Evolutionary conservation across 2,113 vertebrate species (phyloP).

Genomic region (Heloderma charlesbogerti): DNA sequence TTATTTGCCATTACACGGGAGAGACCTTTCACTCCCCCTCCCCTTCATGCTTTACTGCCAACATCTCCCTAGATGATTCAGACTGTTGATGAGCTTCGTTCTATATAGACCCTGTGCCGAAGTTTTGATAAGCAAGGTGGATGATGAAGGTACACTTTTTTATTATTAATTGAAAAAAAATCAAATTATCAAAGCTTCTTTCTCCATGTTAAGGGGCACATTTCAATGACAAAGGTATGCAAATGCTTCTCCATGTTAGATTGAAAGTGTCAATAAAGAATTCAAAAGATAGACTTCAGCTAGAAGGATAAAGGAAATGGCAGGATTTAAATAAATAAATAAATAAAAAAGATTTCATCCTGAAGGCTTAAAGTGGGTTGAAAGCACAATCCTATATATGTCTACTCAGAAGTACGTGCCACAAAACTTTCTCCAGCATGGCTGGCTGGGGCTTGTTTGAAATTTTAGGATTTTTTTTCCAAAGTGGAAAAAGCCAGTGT

Average conservation of each 20-base stretch:
- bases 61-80: constrained; percentile 23
- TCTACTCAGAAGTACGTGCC: too few relatives aligned
- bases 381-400: too few relatives aligned
- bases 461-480: too few relatives aligned
- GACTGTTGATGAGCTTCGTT: constrained; percentile 23
- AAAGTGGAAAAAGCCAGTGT: too few relatives aligned
- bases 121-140: background rate
- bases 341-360: too few relatives aligned
- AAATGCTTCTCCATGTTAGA: constrained; percentile 10
- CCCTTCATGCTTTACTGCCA: background rate
- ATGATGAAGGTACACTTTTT: background rate
- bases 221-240: background rate
- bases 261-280: constrained; percentile 5
- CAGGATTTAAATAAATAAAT: too few relatives aligned
- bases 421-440: too few relatives aligned
- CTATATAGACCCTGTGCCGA: background rate
- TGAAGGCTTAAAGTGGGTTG: background rate
- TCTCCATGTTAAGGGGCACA: constrained; percentile 21
- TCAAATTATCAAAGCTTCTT: background rate
- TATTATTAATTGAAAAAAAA: background rate
- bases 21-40: background rate
- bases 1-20: constrained; percentile 53
- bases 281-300: background rate
- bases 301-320: background rate
- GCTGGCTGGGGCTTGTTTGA: too few relatives aligned